Conservation (phyloP, 2,888 invertebrate genomes). For the Lasioglossum marginatum region DNA sequence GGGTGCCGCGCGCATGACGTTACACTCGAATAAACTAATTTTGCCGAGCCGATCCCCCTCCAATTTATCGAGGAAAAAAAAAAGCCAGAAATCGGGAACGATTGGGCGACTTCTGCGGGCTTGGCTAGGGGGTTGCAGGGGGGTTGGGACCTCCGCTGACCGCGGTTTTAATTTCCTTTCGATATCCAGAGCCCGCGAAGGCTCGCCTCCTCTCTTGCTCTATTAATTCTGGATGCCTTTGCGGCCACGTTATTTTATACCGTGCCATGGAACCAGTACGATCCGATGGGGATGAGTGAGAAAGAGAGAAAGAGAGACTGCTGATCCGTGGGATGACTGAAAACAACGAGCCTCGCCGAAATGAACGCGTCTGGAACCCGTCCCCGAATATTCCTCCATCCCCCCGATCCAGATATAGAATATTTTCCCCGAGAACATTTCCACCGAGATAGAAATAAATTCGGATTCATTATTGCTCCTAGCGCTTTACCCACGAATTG, state of each 20-base stretch:
- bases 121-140: neutral
- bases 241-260: slow-evolving; percentile 51
- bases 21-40: slow-evolving; percentile 70
- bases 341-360: neutral
- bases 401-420: neutral
- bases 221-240: slow-evolving; percentile 46
- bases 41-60: slow-evolving; percentile 37
- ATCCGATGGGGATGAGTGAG: neutral
- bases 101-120: slow-evolving; percentile 46
- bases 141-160: slow-evolving; percentile 39
- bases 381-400: neutral
- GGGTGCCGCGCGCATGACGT: slow-evolving; percentile 43
- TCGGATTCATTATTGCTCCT: neutral
- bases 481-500: neutral
- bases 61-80: slow-evolving; percentile 66
- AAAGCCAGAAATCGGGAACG: slow-evolving; percentile 40
- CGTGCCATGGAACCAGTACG: slow-evolving; percentile 7
- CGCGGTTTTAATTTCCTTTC: slow-evolving; percentile 72
- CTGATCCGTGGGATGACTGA: slow-evolving; percentile 16
- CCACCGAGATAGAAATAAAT: neutral
- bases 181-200: slow-evolving; percentile 54
- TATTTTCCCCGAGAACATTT: slow-evolving; percentile 21
- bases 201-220: slow-evolving; percentile 54
- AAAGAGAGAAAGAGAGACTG: neutral
- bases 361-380: slow-evolving; percentile 2